Conservation (phyloP, 2,888 invertebrate species). For the Polyommatus iphigenia region DNA sequence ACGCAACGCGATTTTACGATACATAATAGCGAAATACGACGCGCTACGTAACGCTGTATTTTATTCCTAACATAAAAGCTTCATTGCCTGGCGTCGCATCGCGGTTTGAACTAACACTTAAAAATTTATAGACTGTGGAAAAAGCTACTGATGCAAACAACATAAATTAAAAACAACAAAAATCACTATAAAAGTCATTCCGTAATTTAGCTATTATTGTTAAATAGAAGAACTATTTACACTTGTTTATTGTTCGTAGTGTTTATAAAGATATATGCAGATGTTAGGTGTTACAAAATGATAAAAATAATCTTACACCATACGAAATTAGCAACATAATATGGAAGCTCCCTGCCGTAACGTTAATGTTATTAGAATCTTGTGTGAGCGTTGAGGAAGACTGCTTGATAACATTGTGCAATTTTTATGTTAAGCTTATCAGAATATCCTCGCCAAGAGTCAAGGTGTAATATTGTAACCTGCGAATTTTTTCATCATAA, state of each 20-base stretch:
- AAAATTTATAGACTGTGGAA: background rate
- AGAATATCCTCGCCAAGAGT: background rate
- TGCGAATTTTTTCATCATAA: background rate
- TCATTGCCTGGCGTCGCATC: background rate
- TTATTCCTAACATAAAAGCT: background rate
- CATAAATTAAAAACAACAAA: slow-evolving; percentile 36
- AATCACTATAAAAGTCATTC: slow-evolving; percentile 38
- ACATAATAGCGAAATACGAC: background rate
- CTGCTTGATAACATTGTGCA: background rate
- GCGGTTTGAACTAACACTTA: background rate
- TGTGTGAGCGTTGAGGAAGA: background rate
- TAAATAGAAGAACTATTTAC: slow-evolving; percentile 36
- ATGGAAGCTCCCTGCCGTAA: background rate
- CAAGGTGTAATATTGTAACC: background rate
- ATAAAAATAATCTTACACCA: background rate
- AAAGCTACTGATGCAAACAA: background rate
- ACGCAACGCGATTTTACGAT: background rate
- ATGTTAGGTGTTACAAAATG: background rate
- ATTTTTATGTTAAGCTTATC: background rate
- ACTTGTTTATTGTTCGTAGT: slow-evolving; percentile 37
- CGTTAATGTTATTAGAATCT: background rate
- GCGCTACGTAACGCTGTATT: background rate
- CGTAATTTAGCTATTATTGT: slow-evolving; percentile 25
- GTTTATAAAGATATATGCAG: background rate
- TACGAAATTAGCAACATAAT: background rate